Evolutionary conservation across 1,140 invertebrate genomes (phyloP), one percentile per base, ranked within the genome.

Genomic region (Bombus cullumanus): DNA sequence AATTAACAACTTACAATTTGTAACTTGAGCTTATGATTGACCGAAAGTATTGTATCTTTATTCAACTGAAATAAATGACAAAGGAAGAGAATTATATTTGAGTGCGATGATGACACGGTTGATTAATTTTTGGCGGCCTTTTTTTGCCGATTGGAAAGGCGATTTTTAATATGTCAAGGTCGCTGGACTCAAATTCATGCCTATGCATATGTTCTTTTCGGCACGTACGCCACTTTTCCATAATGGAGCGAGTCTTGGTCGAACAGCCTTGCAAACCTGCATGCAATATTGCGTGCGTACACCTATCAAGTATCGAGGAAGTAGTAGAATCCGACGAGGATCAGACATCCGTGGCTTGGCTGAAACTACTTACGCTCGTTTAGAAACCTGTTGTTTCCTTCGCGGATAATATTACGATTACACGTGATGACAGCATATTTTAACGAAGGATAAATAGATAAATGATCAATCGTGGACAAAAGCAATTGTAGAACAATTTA

Each of bases 151-250:
- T 73, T 43, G n/a, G 77, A 75, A 81, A 85, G 69, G 78, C n/a
- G 37, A 85, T 68, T 85, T 85, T 3, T 73, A 71, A 74, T 85
- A 68, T 28, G 69, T 59, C 83, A 85, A 85, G 83, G 84, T 74
- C 41, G 71, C 5, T 31, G 28, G 34, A 85, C 12, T 15, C 12
- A 15, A 31, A 12, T 31, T 18, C 68, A 47, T 72, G 37, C 53
- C 22, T 39, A 28, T 25, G 22, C 15, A 25, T 34, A 6, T 74
- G 43, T 12, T 22, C 47, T 34, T 81, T 81, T 81, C 12, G 78
- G 71, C 83, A 85, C 77, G 83, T 85, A 85, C 31, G 83, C 83
- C 69, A 66, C 77, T 81, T 81, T 74, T 43, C 34, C 57, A 41
- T 68, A 53, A 31, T n/a, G 22, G 4, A 18, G 6, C 18, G 34